A percentile compares a stretch with the other conserved stretches of the same genome.
These are phyloP conservation scores for Fregetta grallaria DNA, from an alignment of 2,113 vertebrate species.

Conservation along the genomic window DNA sequence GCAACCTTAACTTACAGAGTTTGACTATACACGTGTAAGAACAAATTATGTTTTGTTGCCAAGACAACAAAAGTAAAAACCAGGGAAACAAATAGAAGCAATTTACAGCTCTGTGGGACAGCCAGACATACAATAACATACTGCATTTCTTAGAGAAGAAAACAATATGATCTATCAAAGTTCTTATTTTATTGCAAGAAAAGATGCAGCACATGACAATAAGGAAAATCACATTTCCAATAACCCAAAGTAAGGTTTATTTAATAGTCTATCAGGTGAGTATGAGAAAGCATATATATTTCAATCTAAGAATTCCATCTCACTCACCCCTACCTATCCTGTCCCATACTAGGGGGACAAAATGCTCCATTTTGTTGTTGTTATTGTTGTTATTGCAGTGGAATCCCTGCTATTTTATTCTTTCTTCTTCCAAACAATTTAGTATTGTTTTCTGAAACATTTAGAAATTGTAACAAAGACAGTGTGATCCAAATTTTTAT, in stretches of 20 bases:
- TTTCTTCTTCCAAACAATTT: background rate
- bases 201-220: background rate
- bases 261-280: background rate
- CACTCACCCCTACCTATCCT: background rate
- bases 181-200: constrained; percentile 49
- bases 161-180: constrained; percentile 44
- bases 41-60: constrained; percentile 64
- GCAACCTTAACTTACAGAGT: background rate
- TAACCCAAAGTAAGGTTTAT: background rate
- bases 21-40: constrained; percentile 45
- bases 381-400: background rate
- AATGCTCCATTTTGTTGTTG: background rate
- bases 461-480: background rate
- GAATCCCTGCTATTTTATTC: background rate
- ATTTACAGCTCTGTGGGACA: constrained; percentile 66
- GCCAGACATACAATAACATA: constrained; percentile 33
- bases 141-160: constrained; percentile 51
- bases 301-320: background rate
- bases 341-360: background rate
- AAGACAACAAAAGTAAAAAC: constrained; percentile 64
- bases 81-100: constrained; percentile 64
- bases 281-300: background rate
- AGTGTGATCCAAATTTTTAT: background rate
- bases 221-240: constrained; percentile 31
- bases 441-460: background rate